Evolutionary conservation across 1,140 invertebrate genomes (phyloP).

Genomic region (Drosophila willistoni): DNA sequence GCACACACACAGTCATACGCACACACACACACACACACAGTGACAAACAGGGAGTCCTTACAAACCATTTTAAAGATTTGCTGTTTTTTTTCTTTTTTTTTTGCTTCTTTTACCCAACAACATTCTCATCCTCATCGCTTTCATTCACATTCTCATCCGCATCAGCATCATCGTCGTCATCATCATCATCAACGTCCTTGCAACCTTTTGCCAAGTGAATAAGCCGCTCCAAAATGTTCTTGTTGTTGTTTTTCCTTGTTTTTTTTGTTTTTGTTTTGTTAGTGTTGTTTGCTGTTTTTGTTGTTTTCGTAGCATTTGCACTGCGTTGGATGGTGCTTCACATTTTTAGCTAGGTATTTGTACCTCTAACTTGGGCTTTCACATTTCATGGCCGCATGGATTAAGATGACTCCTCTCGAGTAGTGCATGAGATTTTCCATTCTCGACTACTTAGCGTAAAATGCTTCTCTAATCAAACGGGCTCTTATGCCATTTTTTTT

Average conservation of each 20-base stretch:
- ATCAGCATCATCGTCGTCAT: background rate
- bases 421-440: conserved; percentile 7
- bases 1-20: background rate
- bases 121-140: background rate
- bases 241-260: background rate
- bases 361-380: background rate
- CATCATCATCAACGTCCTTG: conserved; percentile 1
- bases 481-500: background rate
- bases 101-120: background rate
- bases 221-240: conserved; percentile 6
- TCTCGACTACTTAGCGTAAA: conserved; percentile 7
- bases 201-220: conserved; percentile 13
- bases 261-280: background rate
- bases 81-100: background rate
- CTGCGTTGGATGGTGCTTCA: conserved; percentile 2
- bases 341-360: conserved; percentile 5
- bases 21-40: background rate
- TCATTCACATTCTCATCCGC: background rate
- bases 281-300: background rate
- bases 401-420: conserved; percentile 9
- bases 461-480: conserved; percentile 6
- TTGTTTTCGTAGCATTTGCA: conserved; percentile 1
- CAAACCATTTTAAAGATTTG: conserved; percentile 1
- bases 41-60: conserved; percentile 1
- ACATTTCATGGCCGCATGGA: conserved; percentile 7